Base-by-base conservation (phyloP, 2,888 invertebrate species). In the Andrena haemorrhoa region DNA sequence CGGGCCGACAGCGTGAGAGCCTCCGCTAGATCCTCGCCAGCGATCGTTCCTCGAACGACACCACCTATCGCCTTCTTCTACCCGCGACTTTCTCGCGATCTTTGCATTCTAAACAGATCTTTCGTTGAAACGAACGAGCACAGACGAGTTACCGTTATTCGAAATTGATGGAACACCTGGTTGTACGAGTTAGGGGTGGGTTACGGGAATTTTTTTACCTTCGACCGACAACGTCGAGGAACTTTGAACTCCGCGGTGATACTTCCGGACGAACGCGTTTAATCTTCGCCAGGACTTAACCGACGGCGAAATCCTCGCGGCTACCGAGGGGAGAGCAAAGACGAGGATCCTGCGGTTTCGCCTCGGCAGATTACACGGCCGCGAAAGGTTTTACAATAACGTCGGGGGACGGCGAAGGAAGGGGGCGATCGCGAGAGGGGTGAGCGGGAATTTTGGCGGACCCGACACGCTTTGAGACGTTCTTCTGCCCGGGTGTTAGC, bases 1-100 rank as follows among this genome's bases (percentile, higher is more conserved):
- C 85, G 81, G 84, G 78, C 82, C 74, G 79, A 71, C 81, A 84
- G 58, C 82, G 84, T 85, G 85, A 79, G 85, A 85, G 68, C 65
- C 78, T 81, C 68, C 49, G 26, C 66, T 68, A 49, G 81, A 74
- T 81, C 61, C 73, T 64, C 41, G 58, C 10, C 29, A 8, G 41
- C 35, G 56, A 61, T 33, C 20, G 68, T 51, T 56, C 3, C n/a
- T n/a, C 23, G 8, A n/a, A 47, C 33, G 23, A 26, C 8, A 29
- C 41, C 41, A 41, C 41, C 41, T 41, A 41, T 41, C 41, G 41
- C 4, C 4, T 41, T 16, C 4, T 12, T 41, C 12, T 41, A 12
- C 41, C 16, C 41, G 41, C 41, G 16, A 41, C 41, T 16, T 4
- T 41, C 47, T 26, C 41, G 2, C 20, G 2, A 12, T 1, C 20